These are phyloP conservation scores for Azemiops feae DNA, from an alignment of 2,113 vertebrate species.

Conservation along the genomic window DNA sequence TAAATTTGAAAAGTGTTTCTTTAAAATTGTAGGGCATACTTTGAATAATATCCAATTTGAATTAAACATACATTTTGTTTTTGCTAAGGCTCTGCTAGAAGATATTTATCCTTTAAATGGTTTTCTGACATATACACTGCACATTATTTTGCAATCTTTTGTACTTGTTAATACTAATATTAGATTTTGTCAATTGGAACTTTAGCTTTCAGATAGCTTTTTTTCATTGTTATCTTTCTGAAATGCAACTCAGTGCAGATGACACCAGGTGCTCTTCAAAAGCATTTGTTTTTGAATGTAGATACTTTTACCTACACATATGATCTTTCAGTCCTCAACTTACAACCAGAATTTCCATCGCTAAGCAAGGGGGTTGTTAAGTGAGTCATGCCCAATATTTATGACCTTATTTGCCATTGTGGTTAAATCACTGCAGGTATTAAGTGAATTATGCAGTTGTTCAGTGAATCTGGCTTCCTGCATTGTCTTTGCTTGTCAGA, in stretches of 20 bases:
- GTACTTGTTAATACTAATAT: not conserved
- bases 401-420: not conserved
- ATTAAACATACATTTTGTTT: not conserved
- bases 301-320: not conserved
- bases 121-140: not conserved
- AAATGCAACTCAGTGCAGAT: not conserved
- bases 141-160: not conserved
- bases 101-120: not conserved
- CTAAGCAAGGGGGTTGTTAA: not conserved
- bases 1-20: not conserved
- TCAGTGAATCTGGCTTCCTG: not conserved
- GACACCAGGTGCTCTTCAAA: not conserved
- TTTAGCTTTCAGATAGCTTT: not conserved
- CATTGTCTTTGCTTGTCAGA: not conserved
- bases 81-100: conserved; percentile 6
- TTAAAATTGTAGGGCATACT: not conserved
- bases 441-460: not conserved
- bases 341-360: not conserved
- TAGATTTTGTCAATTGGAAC: not conserved
- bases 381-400: not conserved
- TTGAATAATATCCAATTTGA: not conserved
- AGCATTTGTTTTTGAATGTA: not conserved
- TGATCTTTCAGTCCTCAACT: not conserved
- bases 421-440: not conserved
- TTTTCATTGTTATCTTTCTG: not conserved